Conservation (phyloP, 37 sponge, comb jelly and placozoan species). For the Chondrosia reniformis region DNA sequence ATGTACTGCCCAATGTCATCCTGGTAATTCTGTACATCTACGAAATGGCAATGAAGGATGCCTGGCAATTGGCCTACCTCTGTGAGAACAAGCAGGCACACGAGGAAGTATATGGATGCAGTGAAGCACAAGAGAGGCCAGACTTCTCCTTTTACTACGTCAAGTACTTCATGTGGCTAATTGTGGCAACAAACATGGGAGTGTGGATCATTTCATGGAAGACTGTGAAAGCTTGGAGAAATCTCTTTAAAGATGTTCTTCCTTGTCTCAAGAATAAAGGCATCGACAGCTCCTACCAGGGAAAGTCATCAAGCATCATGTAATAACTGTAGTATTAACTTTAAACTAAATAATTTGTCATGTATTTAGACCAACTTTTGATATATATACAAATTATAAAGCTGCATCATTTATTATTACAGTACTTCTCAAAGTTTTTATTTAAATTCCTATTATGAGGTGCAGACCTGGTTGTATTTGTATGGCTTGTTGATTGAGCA, state of each 20-base stretch:
- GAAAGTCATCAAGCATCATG: too few relatives aligned
- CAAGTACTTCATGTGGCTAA: conserved; percentile 61
- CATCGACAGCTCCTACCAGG: not conserved
- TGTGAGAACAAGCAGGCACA: not conserved
- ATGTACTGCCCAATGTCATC: conserved; percentile 71
- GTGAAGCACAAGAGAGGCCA: not conserved
- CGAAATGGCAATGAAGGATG: conserved; percentile 35
- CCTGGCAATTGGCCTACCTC: conserved; percentile 46
- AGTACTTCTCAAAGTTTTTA: too few relatives aligned
- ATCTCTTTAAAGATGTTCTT: conserved; percentile 41
- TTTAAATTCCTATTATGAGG: too few relatives aligned
- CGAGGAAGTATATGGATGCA: not conserved
- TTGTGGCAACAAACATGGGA: conserved; percentile 58
- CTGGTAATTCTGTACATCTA: conserved; percentile 55
- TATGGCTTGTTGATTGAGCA: too few relatives aligned
- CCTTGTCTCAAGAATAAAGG: not conserved
- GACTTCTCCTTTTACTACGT: conserved; percentile 17
- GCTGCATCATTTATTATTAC: too few relatives aligned
- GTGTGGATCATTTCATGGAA: conserved; percentile 73
- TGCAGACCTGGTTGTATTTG: too few relatives aligned
- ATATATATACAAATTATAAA: too few relatives aligned
- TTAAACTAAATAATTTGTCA: too few relatives aligned
- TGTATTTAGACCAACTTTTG: too few relatives aligned
- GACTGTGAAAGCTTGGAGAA: conserved; percentile 73
- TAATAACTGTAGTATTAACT: too few relatives aligned